Percentiles rank a stretch among this genome's conserved stretches.
phyloP scores from a whole-genome alignment of 1,140 invertebrate genomes.

The Tribolium castaneum region DNA sequence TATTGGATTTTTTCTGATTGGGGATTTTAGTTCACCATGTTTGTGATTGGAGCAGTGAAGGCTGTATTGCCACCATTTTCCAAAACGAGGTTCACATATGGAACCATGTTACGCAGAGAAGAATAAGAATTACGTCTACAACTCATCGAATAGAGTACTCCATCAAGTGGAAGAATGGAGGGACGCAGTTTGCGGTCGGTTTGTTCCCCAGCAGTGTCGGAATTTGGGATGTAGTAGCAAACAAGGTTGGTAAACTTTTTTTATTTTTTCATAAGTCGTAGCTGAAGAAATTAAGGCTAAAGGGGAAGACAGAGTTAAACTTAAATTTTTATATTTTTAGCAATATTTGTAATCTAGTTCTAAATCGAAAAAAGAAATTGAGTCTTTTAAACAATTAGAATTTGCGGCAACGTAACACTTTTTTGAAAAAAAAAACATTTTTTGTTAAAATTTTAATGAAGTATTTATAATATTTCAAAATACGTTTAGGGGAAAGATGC shows the following conservation, averaged over 20 bases:
- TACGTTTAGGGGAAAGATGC: too few relatives aligned
- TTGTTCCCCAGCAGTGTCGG: background rate
- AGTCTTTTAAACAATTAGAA: too few relatives aligned
- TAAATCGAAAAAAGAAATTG: too few relatives aligned
- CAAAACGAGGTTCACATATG: slow-evolving; percentile 41
- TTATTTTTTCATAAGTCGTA: too few relatives aligned
- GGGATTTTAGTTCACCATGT: slow-evolving; percentile 7
- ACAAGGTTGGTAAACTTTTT: slow-evolving; percentile 23
- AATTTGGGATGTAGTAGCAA: slow-evolving; percentile 16
- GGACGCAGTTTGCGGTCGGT: slow-evolving; percentile 36
- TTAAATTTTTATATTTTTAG: too few relatives aligned
- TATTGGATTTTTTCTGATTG: background rate
- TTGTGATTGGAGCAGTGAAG: slow-evolving; percentile 38
- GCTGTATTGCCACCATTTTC: slow-evolving; percentile 38
- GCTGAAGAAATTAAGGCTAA: too few relatives aligned
- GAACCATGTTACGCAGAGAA: slow-evolving; percentile 21
- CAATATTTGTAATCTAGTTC: too few relatives aligned
- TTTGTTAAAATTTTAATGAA: too few relatives aligned
- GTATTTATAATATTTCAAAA: too few relatives aligned
- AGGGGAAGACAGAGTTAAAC: too few relatives aligned
- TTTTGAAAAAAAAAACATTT: too few relatives aligned
- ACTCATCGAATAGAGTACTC: background rate
- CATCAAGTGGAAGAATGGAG: slow-evolving; percentile 40
- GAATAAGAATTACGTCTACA: background rate
- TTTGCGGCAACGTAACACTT: too few relatives aligned